Evolutionary conservation across 2,797 vertebrate genomes (phyloP).

Genomic region (Labeo calbasu): DNA sequence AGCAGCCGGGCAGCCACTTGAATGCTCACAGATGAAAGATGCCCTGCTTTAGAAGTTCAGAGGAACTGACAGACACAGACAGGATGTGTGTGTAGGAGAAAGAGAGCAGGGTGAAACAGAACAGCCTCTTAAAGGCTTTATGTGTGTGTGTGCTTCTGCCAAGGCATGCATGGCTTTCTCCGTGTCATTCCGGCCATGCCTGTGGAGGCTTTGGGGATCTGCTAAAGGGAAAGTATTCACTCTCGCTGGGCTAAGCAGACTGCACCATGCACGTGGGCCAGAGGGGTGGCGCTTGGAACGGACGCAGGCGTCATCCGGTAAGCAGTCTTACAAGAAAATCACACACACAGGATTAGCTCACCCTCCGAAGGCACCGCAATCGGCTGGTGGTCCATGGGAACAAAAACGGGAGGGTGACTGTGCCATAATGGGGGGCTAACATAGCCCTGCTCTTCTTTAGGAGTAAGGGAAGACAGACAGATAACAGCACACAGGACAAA

Average conservation of each 20-base stretch:
- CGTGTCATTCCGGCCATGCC: constrained; percentile 67
- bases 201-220: constrained; percentile 56
- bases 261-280: constrained; percentile 75
- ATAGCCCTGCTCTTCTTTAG: constrained; percentile 79
- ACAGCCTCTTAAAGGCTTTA: constrained; percentile 25
- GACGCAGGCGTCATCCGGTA: constrained; percentile 64
- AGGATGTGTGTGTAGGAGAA: constrained; percentile 4
- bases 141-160: constrained; percentile 49
- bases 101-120: constrained; percentile 29
- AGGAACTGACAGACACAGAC: constrained; percentile 30
- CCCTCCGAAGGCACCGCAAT: constrained; percentile 79
- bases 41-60: constrained; percentile 52
- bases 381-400: constrained; percentile 77
- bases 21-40: constrained; percentile 48
- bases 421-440: constrained; percentile 80
- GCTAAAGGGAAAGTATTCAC: constrained; percentile 52
- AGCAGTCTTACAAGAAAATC: constrained; percentile 38
- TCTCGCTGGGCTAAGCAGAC: constrained; percentile 65
- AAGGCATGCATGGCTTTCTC: constrained; percentile 74
- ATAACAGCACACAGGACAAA: constrained; percentile 52
- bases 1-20: constrained; percentile 42
- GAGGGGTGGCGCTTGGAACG: constrained; percentile 59
- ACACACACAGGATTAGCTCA: constrained; percentile 76
- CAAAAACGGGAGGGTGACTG: constrained; percentile 80
- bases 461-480: constrained; percentile 50